Evolutionary conservation across 2,113 vertebrate species (phyloP), one percentile per base, ranked within the genome.

Genomic region (Solea solea): DNA sequence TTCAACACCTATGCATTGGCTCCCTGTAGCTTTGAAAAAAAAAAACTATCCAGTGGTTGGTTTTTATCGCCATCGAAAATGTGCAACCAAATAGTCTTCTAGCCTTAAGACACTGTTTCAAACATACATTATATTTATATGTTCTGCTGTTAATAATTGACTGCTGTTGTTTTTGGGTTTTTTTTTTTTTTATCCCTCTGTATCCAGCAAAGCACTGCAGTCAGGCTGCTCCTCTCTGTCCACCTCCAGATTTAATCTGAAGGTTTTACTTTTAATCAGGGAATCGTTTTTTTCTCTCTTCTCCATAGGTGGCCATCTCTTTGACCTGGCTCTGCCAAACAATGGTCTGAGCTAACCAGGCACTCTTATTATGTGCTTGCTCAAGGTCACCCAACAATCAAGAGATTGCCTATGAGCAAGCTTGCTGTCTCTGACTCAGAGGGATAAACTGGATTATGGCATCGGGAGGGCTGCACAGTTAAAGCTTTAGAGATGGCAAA

Each of bases 381-480:
- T 85, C 92, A 92, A 92, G 90, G 90, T 91, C 90, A 90, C 65
- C 8, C 69, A 86, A 85, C 89, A 86, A 91, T 92, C 85, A 86
- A 79, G 77, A 79, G 82, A 89, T 87, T 85, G 90, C 88, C 86
- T 86, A 78, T 69, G 69, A 86, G 86, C 66, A n/a, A 61, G 77
- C 74, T 62, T 9, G 66, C 88, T 61, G 54, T 81, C 79, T 82
- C 54, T 86, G 85, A 72, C 69, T 81, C 74, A 39, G 65, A 82
- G 79, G 83, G 80, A 89, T 90, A 89, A 91, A 90, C 86, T 88
- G 83, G 86, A 93, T 92, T 90, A 90, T 88, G 76, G 83, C 83
- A 77, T 50, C 62, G 60, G 66, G 77, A 78, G 69, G 76, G 64
- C 82, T 27, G 16, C 51, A 63, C 76, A 64, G 80, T 90, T 86